A percentile compares a stretch with the other conserved stretches of the same genome.
Evolutionary conservation across 2,888 invertebrate species (phyloP).

Genomic region (Eupithecia exiguata): DNA sequence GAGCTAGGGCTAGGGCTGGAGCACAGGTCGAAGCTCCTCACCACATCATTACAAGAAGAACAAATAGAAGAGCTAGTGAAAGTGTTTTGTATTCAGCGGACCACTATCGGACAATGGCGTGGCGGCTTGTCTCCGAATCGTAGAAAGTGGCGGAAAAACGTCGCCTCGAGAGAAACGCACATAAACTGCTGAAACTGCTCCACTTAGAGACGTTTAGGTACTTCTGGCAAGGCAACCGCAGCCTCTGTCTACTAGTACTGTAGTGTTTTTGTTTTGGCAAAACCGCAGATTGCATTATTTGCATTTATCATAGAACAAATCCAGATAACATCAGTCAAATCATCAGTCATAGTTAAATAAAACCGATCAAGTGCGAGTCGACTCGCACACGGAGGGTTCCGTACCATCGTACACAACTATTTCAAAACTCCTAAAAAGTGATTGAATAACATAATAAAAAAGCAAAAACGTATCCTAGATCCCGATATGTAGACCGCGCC

Average conservation of each 20-base stretch:
- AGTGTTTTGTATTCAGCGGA: not conserved
- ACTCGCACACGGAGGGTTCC: too few species aligned
- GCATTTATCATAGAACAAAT: not conserved
- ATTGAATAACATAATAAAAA: too few species aligned
- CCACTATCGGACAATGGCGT: constrained; percentile 6
- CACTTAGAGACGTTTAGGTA: constrained; percentile 6
- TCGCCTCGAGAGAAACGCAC: constrained; percentile 1
- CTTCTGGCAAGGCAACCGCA: not conserved
- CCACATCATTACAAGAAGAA: not conserved
- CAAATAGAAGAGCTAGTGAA: not conserved
- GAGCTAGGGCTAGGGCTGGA: not conserved
- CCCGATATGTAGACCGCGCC: too few species aligned
- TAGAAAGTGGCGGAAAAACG: constrained; percentile 37
- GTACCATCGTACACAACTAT: too few species aligned
- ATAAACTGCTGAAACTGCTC: constrained; percentile 19
- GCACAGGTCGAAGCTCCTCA: not conserved
- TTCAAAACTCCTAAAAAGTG: too few species aligned
- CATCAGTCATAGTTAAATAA: too few species aligned
- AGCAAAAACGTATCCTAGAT: too few species aligned
- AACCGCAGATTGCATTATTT: not conserved
- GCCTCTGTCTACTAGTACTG: not conserved
- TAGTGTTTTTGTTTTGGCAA: not conserved
- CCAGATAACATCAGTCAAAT: not conserved
- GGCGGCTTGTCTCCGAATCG: constrained; percentile 17
- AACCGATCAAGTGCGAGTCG: too few species aligned